Conservation (phyloP, 2,797 vertebrate species). For the Neostethus bicornis region DNA sequence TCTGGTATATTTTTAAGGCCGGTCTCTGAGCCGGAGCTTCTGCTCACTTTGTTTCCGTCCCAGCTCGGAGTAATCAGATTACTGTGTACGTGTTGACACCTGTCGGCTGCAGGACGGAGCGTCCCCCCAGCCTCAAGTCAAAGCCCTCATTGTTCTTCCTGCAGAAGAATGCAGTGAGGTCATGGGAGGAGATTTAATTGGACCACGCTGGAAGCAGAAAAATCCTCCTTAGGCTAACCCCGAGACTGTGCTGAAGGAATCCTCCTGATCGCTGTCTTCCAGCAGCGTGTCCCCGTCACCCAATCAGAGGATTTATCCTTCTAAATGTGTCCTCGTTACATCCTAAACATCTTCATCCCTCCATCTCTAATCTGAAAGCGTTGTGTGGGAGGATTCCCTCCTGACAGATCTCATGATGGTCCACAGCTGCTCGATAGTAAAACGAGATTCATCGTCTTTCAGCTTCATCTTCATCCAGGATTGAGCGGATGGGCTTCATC, state of each 20-base stretch:
- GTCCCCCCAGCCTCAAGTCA: conserved; percentile 83
- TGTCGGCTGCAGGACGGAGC: neutral
- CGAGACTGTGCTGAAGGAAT: neutral
- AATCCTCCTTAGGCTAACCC: neutral
- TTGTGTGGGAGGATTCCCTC: too few species aligned
- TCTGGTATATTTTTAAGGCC: too few species aligned
- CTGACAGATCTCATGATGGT: too few species aligned
- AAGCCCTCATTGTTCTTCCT: conserved; percentile 84
- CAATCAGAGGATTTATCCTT: neutral
- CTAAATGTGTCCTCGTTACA: conserved; percentile 4
- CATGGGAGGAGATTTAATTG: conserved; percentile 84
- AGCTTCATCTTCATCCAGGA: too few species aligned
- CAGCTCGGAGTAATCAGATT: conserved; percentile 18
- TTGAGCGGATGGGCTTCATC: too few species aligned
- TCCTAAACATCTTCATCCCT: conserved; percentile 13
- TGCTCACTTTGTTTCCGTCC: too few species aligned
- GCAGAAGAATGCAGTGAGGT: conserved; percentile 86
- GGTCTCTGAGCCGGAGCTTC: too few species aligned
- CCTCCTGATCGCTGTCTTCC: neutral
- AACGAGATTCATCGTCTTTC: too few species aligned
- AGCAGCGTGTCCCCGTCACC: too few species aligned
- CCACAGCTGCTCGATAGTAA: too few species aligned
- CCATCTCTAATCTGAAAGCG: too few species aligned
- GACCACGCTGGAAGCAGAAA: conserved; percentile 42
- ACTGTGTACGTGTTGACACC: conserved; percentile 1